Evolutionary conservation across 2,797 vertebrate genomes (phyloP).

Genomic region (Pipistrellus pipistrellus): DNA sequence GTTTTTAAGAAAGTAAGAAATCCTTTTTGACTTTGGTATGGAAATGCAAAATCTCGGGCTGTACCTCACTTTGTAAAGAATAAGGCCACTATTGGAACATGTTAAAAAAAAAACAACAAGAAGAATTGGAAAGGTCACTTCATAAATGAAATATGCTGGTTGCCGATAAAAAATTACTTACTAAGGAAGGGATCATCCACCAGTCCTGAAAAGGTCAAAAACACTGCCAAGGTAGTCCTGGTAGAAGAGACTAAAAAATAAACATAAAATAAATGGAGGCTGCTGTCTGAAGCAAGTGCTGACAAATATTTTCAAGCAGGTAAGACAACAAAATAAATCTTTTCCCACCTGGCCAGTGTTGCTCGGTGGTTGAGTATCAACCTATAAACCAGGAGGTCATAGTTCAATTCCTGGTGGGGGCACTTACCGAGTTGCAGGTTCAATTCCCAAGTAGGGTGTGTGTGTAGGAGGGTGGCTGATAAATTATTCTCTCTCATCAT

Average conservation of each 20-base stretch:
- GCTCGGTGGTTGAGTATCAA: too few species aligned
- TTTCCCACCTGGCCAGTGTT: background rate
- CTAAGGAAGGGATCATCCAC: constrained; percentile 46
- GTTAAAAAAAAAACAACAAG: background rate
- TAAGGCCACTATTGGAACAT: constrained; percentile 14
- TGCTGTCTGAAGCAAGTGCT: background rate
- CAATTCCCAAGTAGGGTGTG: too few species aligned
- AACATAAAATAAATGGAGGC: constrained; percentile 45
- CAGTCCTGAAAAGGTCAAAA: constrained; percentile 67
- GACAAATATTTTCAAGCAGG: constrained; percentile 62
- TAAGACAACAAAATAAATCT: constrained; percentile 13
- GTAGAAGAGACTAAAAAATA: constrained; percentile 49
- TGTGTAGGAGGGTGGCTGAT: too few species aligned
- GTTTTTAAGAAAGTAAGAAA: constrained; percentile 33
- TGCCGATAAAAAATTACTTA: constrained; percentile 67
- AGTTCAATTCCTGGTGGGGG: too few species aligned
- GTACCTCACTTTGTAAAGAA: constrained; percentile 62
- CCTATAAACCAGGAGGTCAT: too few species aligned
- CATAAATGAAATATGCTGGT: constrained; percentile 73
- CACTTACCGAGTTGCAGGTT: too few species aligned
- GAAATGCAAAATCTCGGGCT: constrained; percentile 53
- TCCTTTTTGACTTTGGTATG: background rate
- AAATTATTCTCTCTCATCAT: too few species aligned
- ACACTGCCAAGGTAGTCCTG: background rate
- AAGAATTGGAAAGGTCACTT: constrained; percentile 74